phyloP scores from a whole-genome alignment of 1,140 invertebrate genomes.

The Hetaerina americana region DNA sequence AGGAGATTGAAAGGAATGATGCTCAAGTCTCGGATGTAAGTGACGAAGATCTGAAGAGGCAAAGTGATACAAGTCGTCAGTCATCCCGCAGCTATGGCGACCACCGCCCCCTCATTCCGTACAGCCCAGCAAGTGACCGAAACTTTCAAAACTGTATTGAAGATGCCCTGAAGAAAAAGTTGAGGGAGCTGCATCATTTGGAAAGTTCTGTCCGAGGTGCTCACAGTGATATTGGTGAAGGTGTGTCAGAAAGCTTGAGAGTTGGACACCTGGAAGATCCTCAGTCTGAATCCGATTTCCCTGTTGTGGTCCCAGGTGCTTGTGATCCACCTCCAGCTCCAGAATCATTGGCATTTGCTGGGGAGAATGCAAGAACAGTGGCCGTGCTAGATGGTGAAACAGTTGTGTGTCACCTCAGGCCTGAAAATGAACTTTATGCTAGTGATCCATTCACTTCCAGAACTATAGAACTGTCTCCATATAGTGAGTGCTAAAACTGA shows the following conservation, averaged over 20 bases:
- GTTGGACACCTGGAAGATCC: neutral
- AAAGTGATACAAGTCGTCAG: conserved; percentile 59
- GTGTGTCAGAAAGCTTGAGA: neutral
- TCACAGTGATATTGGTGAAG: neutral
- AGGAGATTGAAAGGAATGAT: conserved; percentile 55
- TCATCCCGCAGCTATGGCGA: conserved; percentile 68
- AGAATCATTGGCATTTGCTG: conserved; percentile 13
- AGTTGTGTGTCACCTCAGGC: conserved; percentile 67
- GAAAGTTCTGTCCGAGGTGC: conserved; percentile 5
- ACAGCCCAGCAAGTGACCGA: conserved; percentile 36
- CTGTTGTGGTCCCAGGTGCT: conserved; percentile 20
- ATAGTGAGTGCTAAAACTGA: conserved; percentile 37
- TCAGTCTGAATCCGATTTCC: conserved; percentile 31
- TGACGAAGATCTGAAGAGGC: conserved; percentile 61
- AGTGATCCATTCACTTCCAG: conserved; percentile 18
- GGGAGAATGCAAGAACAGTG: conserved; percentile 41
- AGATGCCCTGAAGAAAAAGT: conserved; percentile 25
- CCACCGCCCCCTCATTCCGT: conserved; percentile 58
- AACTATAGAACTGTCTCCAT: conserved; percentile 37
- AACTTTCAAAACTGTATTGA: conserved; percentile 25
- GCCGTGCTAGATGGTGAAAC: conserved; percentile 70
- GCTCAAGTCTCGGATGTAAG: conserved; percentile 60
- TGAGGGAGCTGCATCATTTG: conserved; percentile 33
- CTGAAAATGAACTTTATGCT: conserved; percentile 38
- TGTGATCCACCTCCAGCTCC: conserved; percentile 13